Base-by-base conservation (phyloP, 1,140 invertebrate species). In the Conus betulinus region DNA sequence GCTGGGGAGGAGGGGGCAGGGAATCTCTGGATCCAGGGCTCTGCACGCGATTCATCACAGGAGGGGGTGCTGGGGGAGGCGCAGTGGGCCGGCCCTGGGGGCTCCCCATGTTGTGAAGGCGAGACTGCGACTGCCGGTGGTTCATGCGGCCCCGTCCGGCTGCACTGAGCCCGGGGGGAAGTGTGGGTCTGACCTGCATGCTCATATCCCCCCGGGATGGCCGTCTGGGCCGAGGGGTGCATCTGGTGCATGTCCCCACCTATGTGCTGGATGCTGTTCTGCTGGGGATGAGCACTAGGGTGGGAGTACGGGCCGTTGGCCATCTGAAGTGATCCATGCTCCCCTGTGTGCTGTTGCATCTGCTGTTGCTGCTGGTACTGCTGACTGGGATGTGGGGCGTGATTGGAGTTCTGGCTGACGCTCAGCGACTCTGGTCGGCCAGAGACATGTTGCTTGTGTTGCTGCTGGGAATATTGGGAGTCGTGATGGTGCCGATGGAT, bases 11-110 rank as follows among this genome's bases (percentile, higher is more conserved):
- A 51, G 96, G 96, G n/a, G 97, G 97, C 10, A 96, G 97, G 53
- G 97, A 96, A 60, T 95, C 93, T 78, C 93, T 90, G 63, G 91
- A 89, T 84, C 93, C 57, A 98, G 98, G 91, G 98, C 95, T 71
- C 96, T 97, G 90, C 98, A 97, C 87, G 97, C 96, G 88, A 96
- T 96, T 84, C 96, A 97, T 96, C 96, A 88, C 96, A 96, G 91
- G 96, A 95, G 82, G 97, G 97, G 87, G 94, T 52, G 90, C 91
- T 57, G 92, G 94, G 57, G 93, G 95, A 67, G 92, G 97, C 95
- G 91, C 91, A 11, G 89, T 90, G 51, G 94, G 94, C 15, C 94
- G 91, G 90, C 92, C 88, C 60, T 91, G 93, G 25, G 87, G 90
- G 88, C 91, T 92, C 27, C 84, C 88, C 76, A 88, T 39, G 85